Evolutionary conservation across 1,140 invertebrate genomes (phyloP), one percentile per base, ranked within the genome.

Genomic region (Drosophila virilis): DNA sequence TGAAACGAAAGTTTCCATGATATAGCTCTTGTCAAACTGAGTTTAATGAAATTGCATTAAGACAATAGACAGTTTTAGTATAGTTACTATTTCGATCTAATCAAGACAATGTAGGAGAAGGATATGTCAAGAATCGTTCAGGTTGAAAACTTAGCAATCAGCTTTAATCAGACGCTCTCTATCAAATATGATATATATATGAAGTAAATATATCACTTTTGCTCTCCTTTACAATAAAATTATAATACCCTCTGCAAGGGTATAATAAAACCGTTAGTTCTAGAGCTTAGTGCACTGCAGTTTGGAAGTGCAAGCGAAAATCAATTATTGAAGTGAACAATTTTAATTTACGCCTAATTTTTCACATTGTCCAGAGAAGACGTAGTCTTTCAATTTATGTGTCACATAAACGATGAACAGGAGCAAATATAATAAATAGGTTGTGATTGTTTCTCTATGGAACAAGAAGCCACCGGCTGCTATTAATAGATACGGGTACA

Each of bases 301-400:
- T 35, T 22, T 10, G 8, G 1, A 9, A 10, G 28, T 17, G 10
- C 52, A 6, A 6, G 45, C 2, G 42, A 60, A 50, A 42, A 65
- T 38, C 45, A 33, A 66, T 72, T 40, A 59, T 33, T 58, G 38
- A 45, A 66, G 32, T 67, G 52, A 17, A 51, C 32, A 66, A 72
- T 72, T 55, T 51, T 67, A 51, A 72, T 66, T 71, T 55, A 28
- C 35, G 45, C 8, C 28, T 22, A 51, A 17, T 45, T 59, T 59
- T 15, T 1, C 42, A 5, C 40, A 35, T 59, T 46, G 57, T 46
- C 4, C 8, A 28, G 38, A n/a, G 7, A 45, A 13, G 28, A 45
- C n/a, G 1, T 10, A 6, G 9, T 42, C 17, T 9, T n/a, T 43
- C 7, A 8, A n/a, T 57, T 13, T 13, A 10, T 37, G 3, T 57